phyloP scores from a whole-genome alignment of 2,797 vertebrate genomes.

The Dicrostonyx torquatus region DNA sequence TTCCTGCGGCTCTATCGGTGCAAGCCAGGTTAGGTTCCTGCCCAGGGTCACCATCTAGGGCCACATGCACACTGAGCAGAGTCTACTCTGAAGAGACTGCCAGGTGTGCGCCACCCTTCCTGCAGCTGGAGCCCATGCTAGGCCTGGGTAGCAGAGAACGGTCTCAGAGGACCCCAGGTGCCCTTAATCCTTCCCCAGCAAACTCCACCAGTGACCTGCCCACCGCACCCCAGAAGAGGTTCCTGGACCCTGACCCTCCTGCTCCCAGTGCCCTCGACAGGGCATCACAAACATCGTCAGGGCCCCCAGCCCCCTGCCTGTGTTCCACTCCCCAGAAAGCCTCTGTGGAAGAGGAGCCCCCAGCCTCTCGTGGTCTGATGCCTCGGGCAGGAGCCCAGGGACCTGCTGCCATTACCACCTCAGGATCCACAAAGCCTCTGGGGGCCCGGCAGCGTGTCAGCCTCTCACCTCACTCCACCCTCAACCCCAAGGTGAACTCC shows the following conservation, averaged over 20 bases:
- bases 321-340: background rate
- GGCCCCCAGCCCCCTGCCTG: background rate
- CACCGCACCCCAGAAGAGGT: background rate
- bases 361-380: background rate
- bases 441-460: background rate
- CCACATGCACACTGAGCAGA: background rate
- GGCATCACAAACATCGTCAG: background rate
- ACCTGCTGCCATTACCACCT: background rate
- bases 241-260: background rate
- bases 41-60: background rate
- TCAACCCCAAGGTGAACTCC: conserved; percentile 53
- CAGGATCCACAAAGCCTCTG: conserved; percentile 64
- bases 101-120: background rate
- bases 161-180: background rate
- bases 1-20: background rate
- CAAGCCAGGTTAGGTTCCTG: background rate
- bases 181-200: background rate
- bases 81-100: background rate
- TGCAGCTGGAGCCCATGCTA: rapidly evolving
- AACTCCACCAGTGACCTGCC: background rate
- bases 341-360: background rate
- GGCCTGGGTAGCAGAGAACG: background rate
- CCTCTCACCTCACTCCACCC: background rate
- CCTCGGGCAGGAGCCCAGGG: conserved; percentile 1
- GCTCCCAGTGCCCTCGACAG: background rate